phyloP scores from a whole-genome alignment of 2,888 invertebrate genomes.

The Ferdinandea cuprea region DNA sequence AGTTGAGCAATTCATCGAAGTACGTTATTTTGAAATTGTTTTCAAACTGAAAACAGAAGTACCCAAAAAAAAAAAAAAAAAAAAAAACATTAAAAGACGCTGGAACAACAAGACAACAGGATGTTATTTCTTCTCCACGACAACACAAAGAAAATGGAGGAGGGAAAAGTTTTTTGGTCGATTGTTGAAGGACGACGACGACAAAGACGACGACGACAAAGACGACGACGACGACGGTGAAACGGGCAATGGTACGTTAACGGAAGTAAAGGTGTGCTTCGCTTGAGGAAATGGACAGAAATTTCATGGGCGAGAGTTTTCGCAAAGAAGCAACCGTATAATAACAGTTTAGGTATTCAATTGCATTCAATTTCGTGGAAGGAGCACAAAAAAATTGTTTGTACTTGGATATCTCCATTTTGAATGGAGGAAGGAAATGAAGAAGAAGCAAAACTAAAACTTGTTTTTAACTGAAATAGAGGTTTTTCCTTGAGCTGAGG shows the following conservation, averaged over 20 bases:
- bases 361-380: conserved; percentile 50
- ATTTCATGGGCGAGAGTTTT: conserved; percentile 32
- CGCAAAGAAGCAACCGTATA: conserved; percentile 22
- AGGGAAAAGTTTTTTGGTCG: conserved; percentile 33
- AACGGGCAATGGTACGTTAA: too few relatives aligned
- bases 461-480: conserved; percentile 19
- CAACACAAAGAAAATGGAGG: neutral
- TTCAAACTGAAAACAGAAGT: conserved; percentile 21
- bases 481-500: neutral
- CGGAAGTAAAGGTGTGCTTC: conserved; percentile 20
- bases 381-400: conserved; percentile 29
- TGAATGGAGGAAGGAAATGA: conserved; percentile 3
- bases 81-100: too few relatives aligned
- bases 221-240: neutral
- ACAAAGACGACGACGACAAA: neutral
- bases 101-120: conserved; percentile 26
- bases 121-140: neutral
- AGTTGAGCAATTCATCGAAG: conserved; percentile 65
- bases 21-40: conserved; percentile 51
- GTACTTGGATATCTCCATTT: conserved; percentile 20
- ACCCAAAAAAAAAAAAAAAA: neutral
- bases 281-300: conserved; percentile 27
- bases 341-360: conserved; percentile 58
- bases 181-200: conserved; percentile 13
- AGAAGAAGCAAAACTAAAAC: too few relatives aligned